Evolutionary conservation across 2,113 vertebrate species (phyloP).

Genomic region (Merops nubicus): DNA sequence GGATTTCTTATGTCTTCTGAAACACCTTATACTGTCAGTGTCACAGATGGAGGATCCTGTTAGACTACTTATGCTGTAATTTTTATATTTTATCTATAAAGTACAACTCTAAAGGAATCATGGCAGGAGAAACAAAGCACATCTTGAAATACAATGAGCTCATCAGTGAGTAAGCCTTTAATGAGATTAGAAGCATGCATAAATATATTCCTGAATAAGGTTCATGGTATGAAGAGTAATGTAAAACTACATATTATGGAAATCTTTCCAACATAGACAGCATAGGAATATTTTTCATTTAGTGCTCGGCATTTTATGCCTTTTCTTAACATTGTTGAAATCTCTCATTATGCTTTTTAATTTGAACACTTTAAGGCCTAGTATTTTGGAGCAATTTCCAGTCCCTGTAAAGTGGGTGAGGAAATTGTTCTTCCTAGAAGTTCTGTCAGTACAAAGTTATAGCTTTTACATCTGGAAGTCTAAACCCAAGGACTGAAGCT

Average conservation of each 20-base stretch:
- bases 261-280: background rate
- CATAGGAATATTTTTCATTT: background rate
- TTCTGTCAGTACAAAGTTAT: background rate
- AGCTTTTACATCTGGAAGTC: background rate
- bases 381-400: background rate
- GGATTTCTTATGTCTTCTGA: background rate
- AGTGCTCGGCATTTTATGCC: background rate
- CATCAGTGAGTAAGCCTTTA: conserved; percentile 37
- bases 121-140: background rate
- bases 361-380: background rate
- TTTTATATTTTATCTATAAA: conserved; percentile 36
- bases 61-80: background rate
- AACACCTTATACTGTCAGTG: background rate
- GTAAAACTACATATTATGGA: background rate
- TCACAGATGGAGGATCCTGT: conserved; percentile 27
- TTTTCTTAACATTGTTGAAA: background rate
- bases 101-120: background rate
- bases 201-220: background rate
- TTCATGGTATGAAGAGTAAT: background rate
- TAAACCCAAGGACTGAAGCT: background rate
- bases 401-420: background rate
- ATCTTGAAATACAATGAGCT: conserved; percentile 21
- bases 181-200: conserved; percentile 32
- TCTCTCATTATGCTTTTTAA: background rate
- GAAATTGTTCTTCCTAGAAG: background rate